phyloP scores from a whole-genome alignment of 2,888 invertebrate genomes.

The Agrochola litura region DNA sequence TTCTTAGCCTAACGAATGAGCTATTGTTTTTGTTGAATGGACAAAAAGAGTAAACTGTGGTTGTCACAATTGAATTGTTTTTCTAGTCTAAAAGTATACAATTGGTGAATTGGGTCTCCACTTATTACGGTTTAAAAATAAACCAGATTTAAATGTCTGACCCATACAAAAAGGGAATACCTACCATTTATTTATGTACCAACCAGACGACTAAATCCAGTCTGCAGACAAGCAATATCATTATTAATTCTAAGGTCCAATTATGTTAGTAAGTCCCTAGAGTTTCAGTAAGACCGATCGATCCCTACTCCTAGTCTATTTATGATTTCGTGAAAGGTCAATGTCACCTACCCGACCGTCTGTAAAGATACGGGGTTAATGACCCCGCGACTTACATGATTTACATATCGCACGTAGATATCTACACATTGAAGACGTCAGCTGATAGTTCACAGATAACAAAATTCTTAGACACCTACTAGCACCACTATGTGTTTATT shows the following conservation, averaged over 20 bases:
- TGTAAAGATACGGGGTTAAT: slow-evolving; percentile 69
- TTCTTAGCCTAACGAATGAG: slow-evolving; percentile 1
- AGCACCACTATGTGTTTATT: background rate
- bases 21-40: slow-evolving; percentile 27
- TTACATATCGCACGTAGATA: slow-evolving; percentile 60
- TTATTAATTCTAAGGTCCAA: slow-evolving; percentile 20
- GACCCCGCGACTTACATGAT: slow-evolving; percentile 63
- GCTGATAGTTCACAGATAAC: slow-evolving; percentile 47
- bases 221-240: background rate
- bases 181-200: background rate
- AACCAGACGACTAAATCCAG: slow-evolving; percentile 13
- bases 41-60: background rate
- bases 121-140: slow-evolving; percentile 11
- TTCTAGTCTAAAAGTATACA: slow-evolving; percentile 7
- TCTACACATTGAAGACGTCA: slow-evolving; percentile 46
- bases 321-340: slow-evolving; percentile 70
- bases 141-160: background rate
- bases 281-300: slow-evolving; percentile 42
- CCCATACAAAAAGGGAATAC: background rate
- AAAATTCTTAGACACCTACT: slow-evolving; percentile 16
- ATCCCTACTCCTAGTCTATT: slow-evolving; percentile 61
- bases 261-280: slow-evolving; percentile 29
- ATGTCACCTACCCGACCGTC: slow-evolving; percentile 74
- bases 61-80: slow-evolving; percentile 24
- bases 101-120: slow-evolving; percentile 2